These are phyloP conservation scores for Sycophila texana DNA, from an alignment of 2,888 invertebrate genomes.

Conservation along the genomic window DNA sequence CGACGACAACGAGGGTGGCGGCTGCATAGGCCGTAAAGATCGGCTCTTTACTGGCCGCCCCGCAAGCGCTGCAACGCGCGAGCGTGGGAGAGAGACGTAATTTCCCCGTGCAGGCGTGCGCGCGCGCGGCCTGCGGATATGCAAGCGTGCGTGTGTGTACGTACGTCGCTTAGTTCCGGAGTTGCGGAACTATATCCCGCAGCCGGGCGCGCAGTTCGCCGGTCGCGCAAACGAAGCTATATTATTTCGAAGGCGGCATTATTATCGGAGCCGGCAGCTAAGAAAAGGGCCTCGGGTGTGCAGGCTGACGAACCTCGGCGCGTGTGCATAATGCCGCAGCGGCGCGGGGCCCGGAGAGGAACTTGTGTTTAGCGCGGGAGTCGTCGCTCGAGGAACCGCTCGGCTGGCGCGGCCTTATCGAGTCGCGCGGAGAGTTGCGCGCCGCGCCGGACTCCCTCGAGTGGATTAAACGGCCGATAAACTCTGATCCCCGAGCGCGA, in stretches of 20 bases:
- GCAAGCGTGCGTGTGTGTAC: slow-evolving; percentile 1
- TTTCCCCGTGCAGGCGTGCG: not conserved
- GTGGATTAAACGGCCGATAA: slow-evolving; percentile 52
- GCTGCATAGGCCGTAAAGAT: slow-evolving; percentile 60
- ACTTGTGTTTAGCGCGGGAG: slow-evolving; percentile 46
- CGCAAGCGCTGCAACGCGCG: not conserved
- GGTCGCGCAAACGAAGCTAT: not conserved
- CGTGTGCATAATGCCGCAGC: not conserved
- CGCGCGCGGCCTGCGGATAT: not conserved
- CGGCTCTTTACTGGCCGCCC: slow-evolving; percentile 54
- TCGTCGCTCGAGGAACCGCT: slow-evolving; percentile 28
- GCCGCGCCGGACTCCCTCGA: slow-evolving; percentile 31
- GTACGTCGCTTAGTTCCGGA: slow-evolving; percentile 1
- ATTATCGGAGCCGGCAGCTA: too few relatives aligned
- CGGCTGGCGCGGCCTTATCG: not conserved
- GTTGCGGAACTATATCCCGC: slow-evolving; percentile 33
- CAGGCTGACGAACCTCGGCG: not conserved
- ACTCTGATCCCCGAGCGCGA: slow-evolving; percentile 43
- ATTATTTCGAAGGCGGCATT: slow-evolving; percentile 7
- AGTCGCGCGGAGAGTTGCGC: slow-evolving; percentile 11
- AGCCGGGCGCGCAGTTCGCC: slow-evolving; percentile 11
- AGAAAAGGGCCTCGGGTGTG: too few relatives aligned
- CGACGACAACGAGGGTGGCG: not conserved
- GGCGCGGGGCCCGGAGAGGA: slow-evolving; percentile 11
- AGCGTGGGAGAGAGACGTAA: not conserved